Evolutionary conservation across 2,113 vertebrate genomes (phyloP), one percentile per base, ranked within the genome.

Genomic region (Orcinus orca): DNA sequence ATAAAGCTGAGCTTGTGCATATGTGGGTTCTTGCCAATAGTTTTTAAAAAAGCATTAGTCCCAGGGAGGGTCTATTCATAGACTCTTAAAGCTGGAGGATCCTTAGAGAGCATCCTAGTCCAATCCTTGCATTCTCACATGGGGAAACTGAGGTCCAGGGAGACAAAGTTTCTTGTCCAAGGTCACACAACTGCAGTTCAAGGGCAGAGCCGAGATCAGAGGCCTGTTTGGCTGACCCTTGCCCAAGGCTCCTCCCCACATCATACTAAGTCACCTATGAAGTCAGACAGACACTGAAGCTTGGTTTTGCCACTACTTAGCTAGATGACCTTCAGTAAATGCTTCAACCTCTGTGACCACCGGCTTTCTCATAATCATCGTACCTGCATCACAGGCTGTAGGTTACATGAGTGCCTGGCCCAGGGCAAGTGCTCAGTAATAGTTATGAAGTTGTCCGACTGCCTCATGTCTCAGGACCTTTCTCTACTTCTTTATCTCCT

Each of bases 21-120:
- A 14, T 53, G 94, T 80, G 94, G 55, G 74, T 26, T 87, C 96
- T 25, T 73, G 95, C 86, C 63, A 68, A 58, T 53, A 2, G 58
- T 23, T 77, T 97, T 95, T 65, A 10, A 70, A 85, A 88, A 88
- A 93, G 88, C 58, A 2, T 36, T 6, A 31, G 21, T 94, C 88
- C 79, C 36, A 8, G 93, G 58, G 62, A 60, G 44, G 65, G 47
- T 79, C 67, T 95, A 95, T 93, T 93, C 77, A n/a, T 47, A 94
- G 88, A 67, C 38, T 26, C 31, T 73, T 14, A 47, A 74, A 47
- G 55, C 62, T 25, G 50, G 53, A 80, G 71, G 81, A 50, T 82
- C 90, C 36, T 96, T 76, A 74, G 67, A 79, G 55, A 95, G 81
- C 85, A 74, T 33, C 38, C 55, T 11, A 10, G 25, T 12, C 36